A percentile compares a stretch with the other conserved stretches of the same genome.
Evolutionary conservation across 2,113 vertebrate genomes (phyloP).

Genomic region (Spea multiplicata): DNA sequence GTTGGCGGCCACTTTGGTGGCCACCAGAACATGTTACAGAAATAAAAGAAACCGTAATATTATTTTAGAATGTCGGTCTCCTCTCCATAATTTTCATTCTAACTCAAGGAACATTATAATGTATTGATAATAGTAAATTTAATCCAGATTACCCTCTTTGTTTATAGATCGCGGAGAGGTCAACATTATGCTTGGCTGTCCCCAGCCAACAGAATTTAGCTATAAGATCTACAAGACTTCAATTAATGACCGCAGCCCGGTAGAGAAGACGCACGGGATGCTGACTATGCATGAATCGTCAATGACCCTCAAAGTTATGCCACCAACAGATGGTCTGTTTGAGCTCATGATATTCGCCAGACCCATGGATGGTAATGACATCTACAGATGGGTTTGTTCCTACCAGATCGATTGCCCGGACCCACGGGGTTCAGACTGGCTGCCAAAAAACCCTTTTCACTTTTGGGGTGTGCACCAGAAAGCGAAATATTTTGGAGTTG

Average conservation of each 20-base stretch:
- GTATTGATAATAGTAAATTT: too few relatives aligned
- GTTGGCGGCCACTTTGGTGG: too few relatives aligned
- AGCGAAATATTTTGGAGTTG: conserved; percentile 59
- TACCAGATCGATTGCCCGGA: conserved; percentile 66
- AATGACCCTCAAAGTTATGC: conserved; percentile 68
- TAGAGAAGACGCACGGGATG: conserved; percentile 60
- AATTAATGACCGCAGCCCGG: conserved; percentile 50
- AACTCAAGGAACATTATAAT: too few relatives aligned
- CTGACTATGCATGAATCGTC: conserved; percentile 57
- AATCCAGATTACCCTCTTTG: neutral
- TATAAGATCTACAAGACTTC: conserved; percentile 68
- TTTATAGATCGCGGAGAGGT: conserved; percentile 69
- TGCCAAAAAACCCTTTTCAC: conserved; percentile 69
- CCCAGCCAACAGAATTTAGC: conserved; percentile 63
- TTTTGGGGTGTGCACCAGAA: conserved; percentile 70
- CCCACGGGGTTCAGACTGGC: conserved; percentile 55
- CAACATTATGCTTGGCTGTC: conserved; percentile 63
- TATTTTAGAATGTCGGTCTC: too few relatives aligned
- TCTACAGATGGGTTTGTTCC: conserved; percentile 72
- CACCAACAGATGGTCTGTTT: conserved; percentile 61
- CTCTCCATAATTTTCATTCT: too few relatives aligned
- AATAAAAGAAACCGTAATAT: too few relatives aligned
- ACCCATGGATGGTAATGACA: conserved; percentile 44
- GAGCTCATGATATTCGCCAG: conserved; percentile 74
- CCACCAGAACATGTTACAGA: too few relatives aligned